These are phyloP conservation scores for Paedocypris sp. DNA, from an alignment of 2,113 vertebrate species.

Conservation along the genomic window DNA sequence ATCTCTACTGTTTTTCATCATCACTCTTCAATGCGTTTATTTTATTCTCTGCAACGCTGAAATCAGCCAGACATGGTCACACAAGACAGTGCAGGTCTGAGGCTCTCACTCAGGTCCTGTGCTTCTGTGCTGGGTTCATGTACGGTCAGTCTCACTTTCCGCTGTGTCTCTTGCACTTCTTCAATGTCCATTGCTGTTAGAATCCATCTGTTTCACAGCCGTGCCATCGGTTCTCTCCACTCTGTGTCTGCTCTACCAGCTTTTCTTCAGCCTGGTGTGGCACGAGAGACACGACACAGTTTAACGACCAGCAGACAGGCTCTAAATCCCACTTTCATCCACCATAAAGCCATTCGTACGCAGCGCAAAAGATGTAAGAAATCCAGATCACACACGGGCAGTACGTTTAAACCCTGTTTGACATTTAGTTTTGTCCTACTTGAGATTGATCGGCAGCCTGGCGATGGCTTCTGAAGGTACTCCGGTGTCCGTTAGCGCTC, in stretches of 20 bases:
- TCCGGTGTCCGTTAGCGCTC: background rate
- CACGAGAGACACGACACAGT: background rate
- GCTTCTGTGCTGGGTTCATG: no score
- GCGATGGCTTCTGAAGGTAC: background rate
- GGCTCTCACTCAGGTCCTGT: background rate
- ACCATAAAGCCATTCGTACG: background rate
- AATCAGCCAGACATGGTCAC: background rate
- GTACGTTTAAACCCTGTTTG: background rate
- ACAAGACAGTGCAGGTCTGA: background rate
- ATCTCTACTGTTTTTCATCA: background rate
- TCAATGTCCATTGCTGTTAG: no score
- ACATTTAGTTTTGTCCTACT: background rate
- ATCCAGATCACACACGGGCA: background rate
- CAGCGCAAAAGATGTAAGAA: background rate
- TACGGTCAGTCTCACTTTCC: background rate
- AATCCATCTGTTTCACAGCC: constrained; percentile 16
- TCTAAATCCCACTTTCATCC: background rate
- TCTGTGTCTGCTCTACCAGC: constrained; percentile 7
- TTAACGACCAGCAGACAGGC: background rate
- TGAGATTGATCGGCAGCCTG: no score
- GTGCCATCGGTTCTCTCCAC: constrained; percentile 4
- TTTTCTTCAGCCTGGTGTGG: constrained; percentile 10
- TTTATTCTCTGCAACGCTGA: background rate
- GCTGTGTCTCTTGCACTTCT: background rate
- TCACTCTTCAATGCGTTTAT: background rate